Conservation (phyloP, 1,140 invertebrate genomes). For the Pachypeltis micranthus region DNA sequence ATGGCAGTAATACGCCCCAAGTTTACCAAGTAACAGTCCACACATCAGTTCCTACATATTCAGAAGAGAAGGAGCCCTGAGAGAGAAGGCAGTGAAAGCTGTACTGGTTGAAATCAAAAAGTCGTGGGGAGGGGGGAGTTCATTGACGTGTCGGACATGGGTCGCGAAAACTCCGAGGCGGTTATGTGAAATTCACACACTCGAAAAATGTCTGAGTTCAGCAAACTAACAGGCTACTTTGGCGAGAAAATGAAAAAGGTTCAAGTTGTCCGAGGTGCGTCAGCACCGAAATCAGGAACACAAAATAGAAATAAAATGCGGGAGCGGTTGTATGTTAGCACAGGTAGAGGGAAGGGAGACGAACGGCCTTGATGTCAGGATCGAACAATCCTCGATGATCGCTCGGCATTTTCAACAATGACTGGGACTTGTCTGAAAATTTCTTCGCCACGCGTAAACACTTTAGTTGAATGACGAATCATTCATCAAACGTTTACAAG, state of each 20-base stretch:
- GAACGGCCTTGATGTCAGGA: not conserved
- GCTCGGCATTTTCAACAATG: too few relatives aligned
- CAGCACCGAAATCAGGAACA: not conserved
- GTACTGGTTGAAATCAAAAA: too few relatives aligned
- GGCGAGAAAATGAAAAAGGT: not conserved
- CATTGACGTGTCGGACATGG: too few relatives aligned
- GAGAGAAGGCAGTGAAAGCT: too few relatives aligned
- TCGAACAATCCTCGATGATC: too few relatives aligned
- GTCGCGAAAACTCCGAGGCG: too few relatives aligned
- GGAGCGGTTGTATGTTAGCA: not conserved
- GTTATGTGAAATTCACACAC: not conserved
- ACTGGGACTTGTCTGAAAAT: too few relatives aligned
- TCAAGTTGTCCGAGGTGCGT: not conserved
- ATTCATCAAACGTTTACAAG: not conserved
- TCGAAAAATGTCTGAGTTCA: not conserved
- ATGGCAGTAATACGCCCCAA: too few relatives aligned
- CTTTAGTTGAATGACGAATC: not conserved
- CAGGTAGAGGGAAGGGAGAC: not conserved
- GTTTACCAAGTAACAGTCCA: too few relatives aligned
- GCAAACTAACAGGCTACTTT: not conserved
- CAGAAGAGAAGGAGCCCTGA: too few relatives aligned
- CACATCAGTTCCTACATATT: too few relatives aligned
- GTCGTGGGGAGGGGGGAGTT: too few relatives aligned
- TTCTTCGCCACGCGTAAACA: not conserved
- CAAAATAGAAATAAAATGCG: not conserved